phyloP scores from a whole-genome alignment of 2,113 vertebrate species.

The Rhagologus leucostigma region DNA sequence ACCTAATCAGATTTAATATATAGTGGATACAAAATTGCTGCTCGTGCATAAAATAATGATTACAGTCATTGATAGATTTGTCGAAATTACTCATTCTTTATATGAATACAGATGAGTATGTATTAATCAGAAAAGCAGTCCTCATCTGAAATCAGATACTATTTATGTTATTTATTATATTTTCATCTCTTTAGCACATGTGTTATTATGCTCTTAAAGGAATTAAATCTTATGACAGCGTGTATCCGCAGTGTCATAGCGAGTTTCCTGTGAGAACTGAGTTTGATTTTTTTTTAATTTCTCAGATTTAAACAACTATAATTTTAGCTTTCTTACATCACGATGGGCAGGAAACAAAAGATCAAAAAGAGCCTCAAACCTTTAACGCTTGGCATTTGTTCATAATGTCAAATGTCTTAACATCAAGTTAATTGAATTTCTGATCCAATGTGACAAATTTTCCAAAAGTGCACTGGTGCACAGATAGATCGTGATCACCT shows the following conservation, averaged over 20 bases:
- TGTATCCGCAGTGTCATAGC: not conserved
- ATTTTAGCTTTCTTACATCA: not conserved
- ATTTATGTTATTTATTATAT: not conserved
- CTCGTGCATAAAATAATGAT: not conserved
- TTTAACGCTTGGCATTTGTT: not conserved
- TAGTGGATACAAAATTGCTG: not conserved
- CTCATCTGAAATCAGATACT: not conserved
- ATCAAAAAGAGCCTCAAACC: not conserved
- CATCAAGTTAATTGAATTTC: not conserved
- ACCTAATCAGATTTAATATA: not conserved
- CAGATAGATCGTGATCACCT: rapidly evolving
- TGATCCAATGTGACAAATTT: not conserved
- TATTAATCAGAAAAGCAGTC: not conserved
- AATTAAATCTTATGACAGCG: not conserved
- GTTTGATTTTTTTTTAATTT: not conserved
- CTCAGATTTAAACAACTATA: not conserved
- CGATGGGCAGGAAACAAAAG: not conserved
- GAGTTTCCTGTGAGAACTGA: not conserved
- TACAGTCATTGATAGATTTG: not conserved
- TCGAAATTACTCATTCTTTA: not conserved
- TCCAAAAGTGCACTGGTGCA: not conserved
- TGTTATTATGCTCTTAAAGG: not conserved
- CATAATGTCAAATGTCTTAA: not conserved
- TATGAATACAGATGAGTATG: not conserved
- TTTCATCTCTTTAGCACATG: not conserved